These are phyloP conservation scores for Rhabdomys pumilio DNA, from an alignment of 2,797 vertebrate genomes.

Conservation along the genomic window DNA sequence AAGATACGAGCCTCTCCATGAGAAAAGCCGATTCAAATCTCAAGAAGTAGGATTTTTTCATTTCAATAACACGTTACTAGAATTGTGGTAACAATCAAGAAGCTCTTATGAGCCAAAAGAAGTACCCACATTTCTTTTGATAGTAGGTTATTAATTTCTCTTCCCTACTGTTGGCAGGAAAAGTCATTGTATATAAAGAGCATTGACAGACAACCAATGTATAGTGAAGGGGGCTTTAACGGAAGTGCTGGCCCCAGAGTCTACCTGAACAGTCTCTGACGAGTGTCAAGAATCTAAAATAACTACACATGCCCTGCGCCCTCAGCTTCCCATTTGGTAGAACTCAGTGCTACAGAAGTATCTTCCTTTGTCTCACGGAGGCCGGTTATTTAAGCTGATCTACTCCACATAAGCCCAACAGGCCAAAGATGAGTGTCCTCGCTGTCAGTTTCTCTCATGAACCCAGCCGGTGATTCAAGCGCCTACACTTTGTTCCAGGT, in stretches of 20 bases:
- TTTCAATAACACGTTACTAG: conserved; percentile 32
- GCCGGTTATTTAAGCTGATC: conserved; percentile 64
- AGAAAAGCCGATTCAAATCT: conserved; percentile 61
- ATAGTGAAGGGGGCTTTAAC: conserved; percentile 6
- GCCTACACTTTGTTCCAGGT: conserved; percentile 77
- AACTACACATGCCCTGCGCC: conserved; percentile 40
- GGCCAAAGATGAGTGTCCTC: conserved; percentile 80
- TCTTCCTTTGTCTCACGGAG: conserved; percentile 53
- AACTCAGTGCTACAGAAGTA: conserved; percentile 52
- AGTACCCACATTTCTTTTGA: conserved; percentile 22
- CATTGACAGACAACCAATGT: not conserved
- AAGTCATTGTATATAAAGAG: conserved; percentile 54
- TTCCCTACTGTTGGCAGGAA: not conserved
- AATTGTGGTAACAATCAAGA: not conserved
- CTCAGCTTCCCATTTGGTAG: conserved; percentile 32
- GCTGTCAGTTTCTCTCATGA: conserved; percentile 76
- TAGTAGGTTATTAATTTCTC: not conserved
- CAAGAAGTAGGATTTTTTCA: conserved; percentile 47
- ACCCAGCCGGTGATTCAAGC: conserved; percentile 61
- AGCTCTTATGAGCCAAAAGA: not conserved
- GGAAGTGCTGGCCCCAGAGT: not conserved
- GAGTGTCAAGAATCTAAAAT: conserved; percentile 71
- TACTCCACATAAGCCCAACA: conserved; percentile 60
- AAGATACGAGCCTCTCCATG: not conserved
- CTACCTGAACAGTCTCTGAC: conserved; percentile 49